These are phyloP conservation scores for Macropis europaea DNA, from an alignment of 2,888 invertebrate species.

Conservation along the genomic window DNA sequence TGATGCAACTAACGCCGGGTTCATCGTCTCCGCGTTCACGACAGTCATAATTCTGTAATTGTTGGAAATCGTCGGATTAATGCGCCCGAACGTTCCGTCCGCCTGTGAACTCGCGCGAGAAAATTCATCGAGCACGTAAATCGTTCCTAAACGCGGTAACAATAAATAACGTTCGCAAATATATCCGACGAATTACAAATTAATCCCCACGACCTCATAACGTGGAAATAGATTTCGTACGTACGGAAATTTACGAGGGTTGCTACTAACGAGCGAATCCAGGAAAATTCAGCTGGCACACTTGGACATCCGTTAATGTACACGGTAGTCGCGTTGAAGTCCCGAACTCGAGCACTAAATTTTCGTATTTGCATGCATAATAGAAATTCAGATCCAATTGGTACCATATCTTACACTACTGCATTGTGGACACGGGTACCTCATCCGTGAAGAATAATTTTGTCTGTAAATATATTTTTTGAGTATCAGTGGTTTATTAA, in stretches of 20 bases:
- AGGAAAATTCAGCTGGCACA: slow-evolving; percentile 15
- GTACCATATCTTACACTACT: no score
- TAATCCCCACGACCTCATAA: slow-evolving; percentile 39
- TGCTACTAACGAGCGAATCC: slow-evolving; percentile 19
- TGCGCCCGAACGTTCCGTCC: neutral
- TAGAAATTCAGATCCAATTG: no score
- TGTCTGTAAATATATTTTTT: no score
- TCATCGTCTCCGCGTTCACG: neutral
- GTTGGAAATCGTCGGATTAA: neutral
- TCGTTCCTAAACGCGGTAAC: neutral
- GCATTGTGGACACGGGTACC: no score
- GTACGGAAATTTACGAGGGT: slow-evolving; percentile 35
- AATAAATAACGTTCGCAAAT: slow-evolving; percentile 32
- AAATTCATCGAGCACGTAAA: slow-evolving; percentile 7
- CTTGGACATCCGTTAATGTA: neutral
- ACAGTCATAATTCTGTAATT: neutral
- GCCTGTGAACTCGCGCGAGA: neutral
- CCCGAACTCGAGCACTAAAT: neutral
- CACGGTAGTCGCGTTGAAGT: neutral
- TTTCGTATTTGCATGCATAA: neutral
- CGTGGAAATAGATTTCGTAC: slow-evolving; percentile 38
- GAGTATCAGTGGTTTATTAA: no score
- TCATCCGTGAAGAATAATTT: no score
- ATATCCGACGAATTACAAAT: slow-evolving; percentile 31
- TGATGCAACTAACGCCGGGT: neutral